Percentiles rank a stretch among this genome's conserved stretches.
These are phyloP conservation scores for Lasioglossum marginatum DNA, from an alignment of 2,888 invertebrate species.

Conservation along the genomic window DNA sequence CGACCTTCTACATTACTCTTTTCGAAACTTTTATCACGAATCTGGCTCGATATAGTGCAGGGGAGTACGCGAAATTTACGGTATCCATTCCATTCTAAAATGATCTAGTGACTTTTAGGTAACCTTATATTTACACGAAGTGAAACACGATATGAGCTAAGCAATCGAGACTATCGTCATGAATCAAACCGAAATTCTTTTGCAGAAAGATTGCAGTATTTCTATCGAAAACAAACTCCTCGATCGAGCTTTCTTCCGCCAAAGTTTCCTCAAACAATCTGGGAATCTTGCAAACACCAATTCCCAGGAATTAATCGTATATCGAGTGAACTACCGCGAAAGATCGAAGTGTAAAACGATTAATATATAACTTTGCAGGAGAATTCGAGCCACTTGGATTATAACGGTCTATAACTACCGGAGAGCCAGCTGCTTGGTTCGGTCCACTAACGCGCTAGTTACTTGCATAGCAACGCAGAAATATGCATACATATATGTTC, in stretches of 20 bases:
- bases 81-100: too few species aligned
- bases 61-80: too few species aligned
- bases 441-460: conserved; percentile 1
- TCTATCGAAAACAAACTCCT: background rate
- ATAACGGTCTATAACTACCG: background rate
- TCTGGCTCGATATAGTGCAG: too few species aligned
- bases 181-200: background rate
- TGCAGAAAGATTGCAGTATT: background rate
- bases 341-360: conserved; percentile 1
- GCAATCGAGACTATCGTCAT: background rate
- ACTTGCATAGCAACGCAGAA: conserved; percentile 15
- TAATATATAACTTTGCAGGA: background rate
- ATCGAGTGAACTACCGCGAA: background rate
- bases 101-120: too few species aligned
- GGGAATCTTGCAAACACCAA: background rate
- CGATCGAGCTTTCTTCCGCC: background rate
- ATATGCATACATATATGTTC: conserved; percentile 1
- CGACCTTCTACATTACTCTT: too few species aligned
- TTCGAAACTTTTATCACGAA: too few species aligned
- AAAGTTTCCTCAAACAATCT: background rate
- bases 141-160: too few species aligned
- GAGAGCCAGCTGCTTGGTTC: conserved; percentile 6
- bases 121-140: too few species aligned
- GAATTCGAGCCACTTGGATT: background rate
- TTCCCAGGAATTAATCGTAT: background rate